phyloP scores from a whole-genome alignment of 2,888 invertebrate genomes.

The Sesamia inferens region DNA sequence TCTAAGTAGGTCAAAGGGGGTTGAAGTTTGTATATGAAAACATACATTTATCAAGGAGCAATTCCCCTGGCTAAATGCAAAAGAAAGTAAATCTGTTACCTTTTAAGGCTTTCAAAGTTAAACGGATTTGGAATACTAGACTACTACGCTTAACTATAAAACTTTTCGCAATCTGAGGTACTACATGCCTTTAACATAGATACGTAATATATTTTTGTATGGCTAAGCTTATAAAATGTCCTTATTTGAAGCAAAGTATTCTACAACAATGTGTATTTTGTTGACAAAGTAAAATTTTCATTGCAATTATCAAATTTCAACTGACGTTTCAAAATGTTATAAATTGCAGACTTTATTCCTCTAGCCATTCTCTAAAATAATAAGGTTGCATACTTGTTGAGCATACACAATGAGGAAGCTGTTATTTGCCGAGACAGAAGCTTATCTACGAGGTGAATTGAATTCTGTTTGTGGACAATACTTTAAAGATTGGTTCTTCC shows the following conservation, averaged over 20 bases:
- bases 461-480: slow-evolving; percentile 38
- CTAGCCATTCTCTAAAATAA: slow-evolving; percentile 39
- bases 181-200: too few relatives aligned
- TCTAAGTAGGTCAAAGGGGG: slow-evolving; percentile 2
- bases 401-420: slow-evolving; percentile 40
- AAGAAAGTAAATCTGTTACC: background rate
- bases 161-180: too few relatives aligned
- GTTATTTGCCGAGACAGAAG: slow-evolving; percentile 39
- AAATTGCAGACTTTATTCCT: slow-evolving; percentile 26
- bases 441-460: slow-evolving; percentile 42
- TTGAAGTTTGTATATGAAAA: slow-evolving; percentile 7
- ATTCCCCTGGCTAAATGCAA: too few relatives aligned
- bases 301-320: too few relatives aligned
- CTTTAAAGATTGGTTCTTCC: slow-evolving; percentile 1
- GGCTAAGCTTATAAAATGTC: too few relatives aligned
- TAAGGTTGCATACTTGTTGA: slow-evolving; percentile 41
- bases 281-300: too few relatives aligned
- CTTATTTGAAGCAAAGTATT: too few relatives aligned
- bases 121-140: background rate
- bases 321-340: too few relatives aligned
- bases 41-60: background rate
- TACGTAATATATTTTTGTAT: too few relatives aligned
- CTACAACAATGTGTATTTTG: too few relatives aligned
- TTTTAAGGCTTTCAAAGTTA: background rate
- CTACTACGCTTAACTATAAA: too few relatives aligned